Base-by-base conservation (phyloP, 2,888 invertebrate species). In the Eupithecia abbreviata region DNA sequence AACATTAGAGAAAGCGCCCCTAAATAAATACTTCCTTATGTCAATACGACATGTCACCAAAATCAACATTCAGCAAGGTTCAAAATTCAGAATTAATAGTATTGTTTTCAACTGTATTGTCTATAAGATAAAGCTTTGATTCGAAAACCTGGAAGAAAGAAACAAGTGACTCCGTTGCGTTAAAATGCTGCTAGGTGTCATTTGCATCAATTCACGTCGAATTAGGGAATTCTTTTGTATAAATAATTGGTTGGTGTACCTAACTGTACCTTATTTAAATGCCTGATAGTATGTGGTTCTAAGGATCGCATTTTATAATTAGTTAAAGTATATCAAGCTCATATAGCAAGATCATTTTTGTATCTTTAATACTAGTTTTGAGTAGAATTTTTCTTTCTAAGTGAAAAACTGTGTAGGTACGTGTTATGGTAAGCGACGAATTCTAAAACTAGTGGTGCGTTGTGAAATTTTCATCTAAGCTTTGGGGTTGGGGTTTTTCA, bases 131-230 rank as follows among this genome's bases (percentile, higher is more conserved):
- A 62, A 62, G 30, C 10, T 62, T 62, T 30, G 62, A 30, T 62
- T 62, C 4, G 18, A 62, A 62, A 62, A 62, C 10, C 62, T 12
- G 12, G 12, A 58, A 10, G 3, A 58, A 18, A 18, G 58, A 58
- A 58, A 58, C 4, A 18, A 18, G 58, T 12, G 30, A 30, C 62
- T 62, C 4, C 30, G 70, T 72, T 47, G 42, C 30, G 4, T 13
- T 30, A 47, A 2, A n/a, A 65, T 13, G 9, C 6, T 15, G 9
- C 15, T 15, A 84, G 86, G 89, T 93, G 93, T 93, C 93, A 90
- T 92, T 92, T 92, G 91, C 93, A 93, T 93, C 89, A 90, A 91
- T 93, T 91, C 87, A 87, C 87, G 92, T 92, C 92, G 88, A 85
- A 90, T 91, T 91, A 91, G 88, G 86, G 89, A 88, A 92, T 92